Percentiles rank a stretch among this genome's conserved stretches.
Evolutionary conservation across 1,140 invertebrate species (phyloP).

Genomic region (Drosophila pectinifera): DNA sequence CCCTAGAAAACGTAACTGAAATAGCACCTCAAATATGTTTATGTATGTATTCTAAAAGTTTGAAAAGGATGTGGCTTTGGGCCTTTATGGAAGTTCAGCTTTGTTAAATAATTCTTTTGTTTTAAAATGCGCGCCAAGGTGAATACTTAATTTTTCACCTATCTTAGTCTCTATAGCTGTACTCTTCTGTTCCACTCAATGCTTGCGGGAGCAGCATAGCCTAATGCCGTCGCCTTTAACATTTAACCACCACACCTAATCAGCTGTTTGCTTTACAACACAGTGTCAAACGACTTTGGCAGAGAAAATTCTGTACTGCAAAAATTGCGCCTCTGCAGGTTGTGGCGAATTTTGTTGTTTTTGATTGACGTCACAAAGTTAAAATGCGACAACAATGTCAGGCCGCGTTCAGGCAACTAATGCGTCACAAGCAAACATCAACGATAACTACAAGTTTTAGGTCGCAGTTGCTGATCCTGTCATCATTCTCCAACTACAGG

Average conservation of each 20-base stretch:
- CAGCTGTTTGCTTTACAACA: constrained; percentile 9
- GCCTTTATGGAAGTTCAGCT: no score
- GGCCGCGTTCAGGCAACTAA: constrained; percentile 23
- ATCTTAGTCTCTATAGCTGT: neutral
- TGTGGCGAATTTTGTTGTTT: neutral
- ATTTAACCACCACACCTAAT: neutral
- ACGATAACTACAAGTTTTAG: neutral
- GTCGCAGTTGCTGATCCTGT: neutral
- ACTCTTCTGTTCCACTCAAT: neutral
- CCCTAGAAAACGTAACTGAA: no score
- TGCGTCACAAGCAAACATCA: constrained; percentile 32
- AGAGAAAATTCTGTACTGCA: constrained; percentile 2
- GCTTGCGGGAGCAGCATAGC: neutral
- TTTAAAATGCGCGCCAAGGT: neutral
- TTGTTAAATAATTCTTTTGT: neutral
- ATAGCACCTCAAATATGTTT: no score
- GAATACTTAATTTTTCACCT: neutral
- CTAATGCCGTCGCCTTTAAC: neutral
- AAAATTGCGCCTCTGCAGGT: neutral
- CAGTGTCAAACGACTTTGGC: neutral
- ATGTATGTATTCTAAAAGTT: neutral
- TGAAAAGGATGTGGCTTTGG: no score
- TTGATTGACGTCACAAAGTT: constrained; percentile 6
- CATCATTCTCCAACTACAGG: neutral
- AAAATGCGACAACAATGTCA: constrained; percentile 51